Evolutionary conservation across 1,140 invertebrate species (phyloP), one percentile per base, ranked within the genome.

Genomic region (Coenobita brevimanus): DNA sequence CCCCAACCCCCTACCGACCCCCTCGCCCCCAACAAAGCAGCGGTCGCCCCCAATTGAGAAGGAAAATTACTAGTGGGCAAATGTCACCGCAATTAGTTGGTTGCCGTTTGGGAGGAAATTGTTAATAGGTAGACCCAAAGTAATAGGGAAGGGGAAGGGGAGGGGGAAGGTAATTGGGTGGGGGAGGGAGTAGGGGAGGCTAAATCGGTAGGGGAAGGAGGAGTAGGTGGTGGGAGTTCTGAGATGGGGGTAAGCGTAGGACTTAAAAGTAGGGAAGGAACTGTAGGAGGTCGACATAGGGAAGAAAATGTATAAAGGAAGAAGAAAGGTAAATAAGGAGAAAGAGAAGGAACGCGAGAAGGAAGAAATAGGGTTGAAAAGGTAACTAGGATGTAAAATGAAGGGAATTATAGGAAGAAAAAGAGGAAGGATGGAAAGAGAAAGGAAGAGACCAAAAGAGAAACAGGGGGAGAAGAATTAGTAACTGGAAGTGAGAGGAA

Each of bases 51-150:
- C 78, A 24, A 54, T 64, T 41, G 62, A 60, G 54, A 60, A 60
- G 67, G 78, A 57, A 81, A 81, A 81, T 81, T 81, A 81, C 57
- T 8, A 30, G 17, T 76, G 57, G 78, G 36, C n/a, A 81, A 81
- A 81, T 81, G 78, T 81, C 78, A 62, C 30, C 17, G 54, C 36
- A 81, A 81, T 81, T 81, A 81, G 30, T 21, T 10, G 27, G 57
- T 50, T 81, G 10, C 30, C 50, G 36, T 33, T 60, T 36, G 38
- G 30, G 36, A 81, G 78, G 57, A 81, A 64, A 64, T 50, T 62
- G 78, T 64, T 64, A 64, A 64, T 64, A 64, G 76, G 54, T 24
- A 54, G 36, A 64, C 27, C 36, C 78, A 81, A 64, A 64, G 57
- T 64, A 81, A 43, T 38, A 41, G 73, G 73, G 17, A 27, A 43